These are phyloP conservation scores for Apis dorsata DNA, from an alignment of 1,140 invertebrate species.

Conservation along the genomic window DNA sequence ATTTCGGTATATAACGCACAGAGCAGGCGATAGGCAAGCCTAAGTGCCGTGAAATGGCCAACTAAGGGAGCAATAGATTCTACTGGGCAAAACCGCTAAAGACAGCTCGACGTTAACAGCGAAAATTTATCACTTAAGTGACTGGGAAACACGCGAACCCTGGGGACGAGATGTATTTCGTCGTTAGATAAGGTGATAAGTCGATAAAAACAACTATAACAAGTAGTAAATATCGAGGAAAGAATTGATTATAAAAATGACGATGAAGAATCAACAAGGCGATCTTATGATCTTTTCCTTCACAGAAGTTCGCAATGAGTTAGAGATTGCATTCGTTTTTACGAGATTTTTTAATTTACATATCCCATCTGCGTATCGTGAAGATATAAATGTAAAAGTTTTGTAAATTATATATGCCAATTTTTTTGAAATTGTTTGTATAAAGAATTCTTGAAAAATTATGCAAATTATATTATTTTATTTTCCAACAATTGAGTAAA, in stretches of 20 bases:
- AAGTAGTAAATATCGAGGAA: conserved; percentile 11
- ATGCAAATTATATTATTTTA: too few species aligned
- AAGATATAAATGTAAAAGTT: too few species aligned
- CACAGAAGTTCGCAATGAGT: not conserved
- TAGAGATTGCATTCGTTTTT: not conserved
- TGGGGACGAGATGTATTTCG: conserved; percentile 30
- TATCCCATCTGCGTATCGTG: too few species aligned
- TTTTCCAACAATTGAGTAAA: too few species aligned
- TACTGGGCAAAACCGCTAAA: conserved; percentile 69
- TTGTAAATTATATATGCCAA: too few species aligned
- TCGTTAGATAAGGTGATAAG: conserved; percentile 31
- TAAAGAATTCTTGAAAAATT: too few species aligned
- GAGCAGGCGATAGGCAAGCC: conserved; percentile 33
- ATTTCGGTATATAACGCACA: not conserved
- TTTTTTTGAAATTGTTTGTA: too few species aligned
- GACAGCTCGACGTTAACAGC: conserved; percentile 64
- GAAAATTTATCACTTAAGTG: conserved; percentile 71
- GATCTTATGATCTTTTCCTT: not conserved
- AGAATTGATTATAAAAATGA: not conserved
- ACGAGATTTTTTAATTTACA: not conserved
- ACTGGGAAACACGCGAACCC: conserved; percentile 32
- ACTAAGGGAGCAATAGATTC: conserved; percentile 66
- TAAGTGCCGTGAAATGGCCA: conserved; percentile 52
- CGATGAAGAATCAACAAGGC: not conserved
- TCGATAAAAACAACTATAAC: conserved; percentile 19